Percentiles rank a stretch among this genome's conserved stretches.
phyloP scores from a whole-genome alignment of 2,797 vertebrate genomes.

The Eulemur rubriventer region DNA sequence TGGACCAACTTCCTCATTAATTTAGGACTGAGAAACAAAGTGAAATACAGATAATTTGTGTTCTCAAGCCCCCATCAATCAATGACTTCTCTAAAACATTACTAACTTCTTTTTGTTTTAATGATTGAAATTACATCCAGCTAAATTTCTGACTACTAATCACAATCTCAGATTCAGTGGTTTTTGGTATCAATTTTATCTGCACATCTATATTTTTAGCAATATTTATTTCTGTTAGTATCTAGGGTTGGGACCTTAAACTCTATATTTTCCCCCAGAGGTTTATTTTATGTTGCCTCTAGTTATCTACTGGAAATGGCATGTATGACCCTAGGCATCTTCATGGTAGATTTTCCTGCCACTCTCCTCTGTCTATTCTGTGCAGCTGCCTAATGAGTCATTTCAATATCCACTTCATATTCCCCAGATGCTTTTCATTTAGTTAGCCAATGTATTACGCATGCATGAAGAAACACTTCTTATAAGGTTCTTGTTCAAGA shows the following conservation, averaged over 20 bases:
- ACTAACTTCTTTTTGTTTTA: not conserved
- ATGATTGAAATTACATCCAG: not conserved
- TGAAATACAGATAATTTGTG: not conserved
- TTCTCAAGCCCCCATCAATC: not conserved
- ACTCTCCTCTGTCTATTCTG: not conserved
- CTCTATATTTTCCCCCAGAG: not conserved
- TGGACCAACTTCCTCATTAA: not conserved
- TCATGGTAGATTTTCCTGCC: not conserved
- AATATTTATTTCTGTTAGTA: not conserved
- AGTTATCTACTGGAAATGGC: not conserved
- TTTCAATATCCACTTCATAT: not conserved
- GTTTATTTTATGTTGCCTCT: not conserved
- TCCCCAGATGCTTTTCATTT: constrained; percentile 51
- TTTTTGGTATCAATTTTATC: not conserved
- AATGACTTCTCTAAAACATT: not conserved
- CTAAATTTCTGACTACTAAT: not conserved
- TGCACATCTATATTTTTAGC: not conserved
- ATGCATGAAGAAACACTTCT: not conserved
- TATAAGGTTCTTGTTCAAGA: not conserved
- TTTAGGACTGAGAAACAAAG: not conserved
- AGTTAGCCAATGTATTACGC: not conserved
- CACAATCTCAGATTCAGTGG: not conserved
- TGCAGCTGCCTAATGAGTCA: constrained; percentile 23
- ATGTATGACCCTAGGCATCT: not conserved
- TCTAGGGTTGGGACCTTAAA: not conserved